Conservation (phyloP, 2,113 vertebrate genomes). For the Scomber colias region DNA sequence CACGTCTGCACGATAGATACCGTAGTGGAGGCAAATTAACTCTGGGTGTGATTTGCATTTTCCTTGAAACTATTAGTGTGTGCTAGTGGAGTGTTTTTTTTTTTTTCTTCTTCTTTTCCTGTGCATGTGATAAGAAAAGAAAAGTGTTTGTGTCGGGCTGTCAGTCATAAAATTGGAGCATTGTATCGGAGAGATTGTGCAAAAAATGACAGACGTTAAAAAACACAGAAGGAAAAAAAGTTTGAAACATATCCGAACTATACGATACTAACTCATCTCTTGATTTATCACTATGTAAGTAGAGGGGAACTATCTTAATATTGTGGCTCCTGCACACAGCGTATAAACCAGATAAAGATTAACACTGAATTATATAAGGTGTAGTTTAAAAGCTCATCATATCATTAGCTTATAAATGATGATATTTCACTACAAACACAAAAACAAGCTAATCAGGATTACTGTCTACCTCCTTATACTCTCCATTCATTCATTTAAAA, state of each 20-base stretch:
- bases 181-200: conserved; percentile 32
- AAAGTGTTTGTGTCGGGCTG: not conserved
- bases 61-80: conserved; percentile 17
- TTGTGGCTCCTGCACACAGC: conserved; percentile 12
- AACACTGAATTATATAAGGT: conserved; percentile 21
- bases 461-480: no score
- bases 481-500: no score
- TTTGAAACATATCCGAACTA: conserved; percentile 24
- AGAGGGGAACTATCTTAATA: conserved; percentile 14
- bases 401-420: not conserved
- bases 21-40: conserved; percentile 29
- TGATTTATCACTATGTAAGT: conserved; percentile 12
- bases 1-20: not conserved
- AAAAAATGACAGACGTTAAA: conserved; percentile 15
- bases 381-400: conserved; percentile 31
- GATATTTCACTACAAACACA: conserved; percentile 2
- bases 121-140: not conserved
- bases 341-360: conserved; percentile 35
- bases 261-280: not conserved
- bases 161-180: conserved; percentile 51
- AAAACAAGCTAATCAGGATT: not conserved
- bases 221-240: conserved; percentile 15
- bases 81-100: not conserved
- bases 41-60: conserved; percentile 34
- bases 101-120: not conserved